These are phyloP conservation scores for Drosophila percnosoma DNA, from an alignment of 2,888 invertebrate genomes.

Conservation along the genomic window DNA sequence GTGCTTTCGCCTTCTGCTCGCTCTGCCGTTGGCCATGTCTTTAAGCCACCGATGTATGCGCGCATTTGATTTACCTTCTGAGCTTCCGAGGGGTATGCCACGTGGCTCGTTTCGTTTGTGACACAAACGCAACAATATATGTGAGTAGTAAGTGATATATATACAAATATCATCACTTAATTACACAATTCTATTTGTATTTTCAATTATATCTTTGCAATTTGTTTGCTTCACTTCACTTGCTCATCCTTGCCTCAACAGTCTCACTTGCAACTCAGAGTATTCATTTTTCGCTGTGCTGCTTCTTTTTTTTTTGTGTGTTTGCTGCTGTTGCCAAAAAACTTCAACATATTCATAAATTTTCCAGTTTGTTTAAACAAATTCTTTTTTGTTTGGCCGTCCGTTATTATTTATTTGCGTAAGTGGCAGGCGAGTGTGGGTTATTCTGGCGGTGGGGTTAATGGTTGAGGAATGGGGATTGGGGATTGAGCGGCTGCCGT, in stretches of 20 bases:
- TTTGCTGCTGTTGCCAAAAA: conserved; percentile 37
- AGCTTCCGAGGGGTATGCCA: background rate
- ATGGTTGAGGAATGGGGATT: background rate
- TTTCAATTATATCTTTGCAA: background rate
- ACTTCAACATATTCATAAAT: conserved; percentile 79
- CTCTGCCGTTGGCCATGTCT: conserved; percentile 15
- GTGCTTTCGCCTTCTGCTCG: conserved; percentile 7
- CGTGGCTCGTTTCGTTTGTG: background rate
- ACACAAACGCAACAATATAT: background rate
- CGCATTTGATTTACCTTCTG: conserved; percentile 6
- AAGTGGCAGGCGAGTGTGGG: conserved; percentile 56
- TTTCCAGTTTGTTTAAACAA: conserved; percentile 80
- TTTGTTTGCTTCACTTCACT: background rate
- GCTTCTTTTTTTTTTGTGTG: background rate
- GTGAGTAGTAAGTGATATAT: background rate
- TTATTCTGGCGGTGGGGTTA: background rate
- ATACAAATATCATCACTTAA: background rate
- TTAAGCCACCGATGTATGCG: conserved; percentile 17
- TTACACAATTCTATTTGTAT: background rate
- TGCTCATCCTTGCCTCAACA: background rate
- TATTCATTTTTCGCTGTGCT: conserved; percentile 16
- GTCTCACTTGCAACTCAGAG: conserved; percentile 8
- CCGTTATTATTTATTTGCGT: conserved; percentile 76
- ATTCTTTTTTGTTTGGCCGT: conserved; percentile 52
- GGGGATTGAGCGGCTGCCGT: background rate